Percentiles rank a stretch among this genome's conserved stretches.
Evolutionary conservation across 92 coral and sea anemone species (phyloP).

Genomic region (Zoanthus gigantus): DNA sequence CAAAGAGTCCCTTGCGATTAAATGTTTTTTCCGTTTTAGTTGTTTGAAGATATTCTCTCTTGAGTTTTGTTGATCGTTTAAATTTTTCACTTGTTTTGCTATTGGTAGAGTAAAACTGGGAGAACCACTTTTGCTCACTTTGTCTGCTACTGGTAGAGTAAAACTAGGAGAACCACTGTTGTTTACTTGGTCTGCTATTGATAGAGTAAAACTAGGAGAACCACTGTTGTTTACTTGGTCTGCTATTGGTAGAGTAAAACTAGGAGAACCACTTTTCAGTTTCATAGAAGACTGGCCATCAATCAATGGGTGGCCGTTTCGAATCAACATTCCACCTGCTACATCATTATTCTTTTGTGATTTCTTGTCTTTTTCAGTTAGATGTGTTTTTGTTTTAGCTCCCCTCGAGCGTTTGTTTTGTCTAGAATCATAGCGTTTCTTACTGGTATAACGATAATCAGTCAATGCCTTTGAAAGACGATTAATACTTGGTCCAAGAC

Average conservation of each 20-base stretch:
- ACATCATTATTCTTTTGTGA: neutral
- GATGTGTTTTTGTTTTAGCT: neutral
- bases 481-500: neutral
- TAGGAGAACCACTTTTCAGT: neutral
- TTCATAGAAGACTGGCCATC: neutral
- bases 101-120: no score
- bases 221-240: neutral
- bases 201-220: neutral
- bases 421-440: neutral
- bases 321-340: constrained; percentile 6
- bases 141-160: no score
- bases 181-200: neutral
- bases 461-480: neutral
- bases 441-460: neutral
- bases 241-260: neutral
- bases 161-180: no score
- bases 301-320: neutral
- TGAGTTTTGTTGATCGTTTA: constrained; percentile 1
- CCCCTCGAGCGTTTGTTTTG: neutral
- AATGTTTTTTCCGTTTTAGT: neutral
- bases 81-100: neutral
- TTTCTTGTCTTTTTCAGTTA: neutral
- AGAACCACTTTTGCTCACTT: no score
- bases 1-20: neutral
- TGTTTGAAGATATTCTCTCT: neutral